Base-by-base conservation (phyloP, 2,888 invertebrate genomes). In the Agonopterix alstromeriana region DNA sequence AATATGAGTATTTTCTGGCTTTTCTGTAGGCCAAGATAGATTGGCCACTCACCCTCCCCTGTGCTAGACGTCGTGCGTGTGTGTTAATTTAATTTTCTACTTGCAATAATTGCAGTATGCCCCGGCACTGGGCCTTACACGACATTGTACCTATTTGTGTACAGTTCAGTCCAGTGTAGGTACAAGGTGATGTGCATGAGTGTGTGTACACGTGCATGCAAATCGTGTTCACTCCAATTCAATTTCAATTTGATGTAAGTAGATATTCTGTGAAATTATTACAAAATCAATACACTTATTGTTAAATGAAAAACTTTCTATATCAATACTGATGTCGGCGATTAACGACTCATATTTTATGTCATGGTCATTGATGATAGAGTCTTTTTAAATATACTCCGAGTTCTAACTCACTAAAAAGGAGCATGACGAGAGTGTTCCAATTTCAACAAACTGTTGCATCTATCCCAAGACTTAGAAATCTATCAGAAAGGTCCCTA, bases 41-140 rank as follows among this genome's bases (percentile, higher is more conserved):
- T 52, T 82, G 82, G 84, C 57, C 63, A 55, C 55, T 59, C 60
- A 66, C 67, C 74, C 77, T 76, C 75, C 75, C 73, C 74, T 60
- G 70, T 61, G 71, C 73, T 71, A 71, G 73, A 65, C 75, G 72
- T 60, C 61, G 70, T 80, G 82, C 81, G 83, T 82, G 86, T 86
- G 82, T 83, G 82, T 83, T 87, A 87, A 87, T 87, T 87, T 84
- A 87, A 87, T 87, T 87, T 86, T 85, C 84, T 78, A 80, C 79
- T 83, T 67, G 81, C 73, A 76, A 73, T 86, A 83, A 86, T 85
- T 85, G 82, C 78, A 75, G 72, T 67, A 35, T 56, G 68, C 70
- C 66, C 61, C 67, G 63, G 69, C 27, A 38, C 38, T 38, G 66
- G 65, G 63, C 68, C 60, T 63, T 65, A 72, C 70, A 68, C 69